These are phyloP conservation scores for Semnornis frantzii DNA, from an alignment of 2,113 vertebrate genomes.

Conservation along the genomic window DNA sequence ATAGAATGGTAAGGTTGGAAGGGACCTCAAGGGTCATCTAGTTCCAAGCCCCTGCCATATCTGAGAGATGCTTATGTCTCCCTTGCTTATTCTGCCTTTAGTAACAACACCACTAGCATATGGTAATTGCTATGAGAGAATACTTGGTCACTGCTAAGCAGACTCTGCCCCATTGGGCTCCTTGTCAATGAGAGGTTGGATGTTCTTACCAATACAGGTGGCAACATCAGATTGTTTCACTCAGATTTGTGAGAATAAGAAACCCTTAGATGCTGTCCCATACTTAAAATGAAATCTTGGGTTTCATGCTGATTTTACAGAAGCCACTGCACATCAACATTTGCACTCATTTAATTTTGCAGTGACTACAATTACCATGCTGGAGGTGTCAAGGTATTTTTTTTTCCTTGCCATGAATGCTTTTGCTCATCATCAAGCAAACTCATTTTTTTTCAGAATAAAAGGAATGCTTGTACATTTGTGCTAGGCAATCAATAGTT, in stretches of 20 bases:
- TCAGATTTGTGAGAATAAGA: neutral
- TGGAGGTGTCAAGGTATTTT: slow-evolving; percentile 17
- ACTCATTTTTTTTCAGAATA: slow-evolving; percentile 72
- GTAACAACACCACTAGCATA: neutral
- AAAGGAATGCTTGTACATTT: slow-evolving; percentile 37
- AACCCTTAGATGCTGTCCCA: slow-evolving; percentile 19
- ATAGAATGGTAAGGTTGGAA: no score
- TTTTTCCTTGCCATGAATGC: slow-evolving; percentile 19
- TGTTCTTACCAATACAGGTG: slow-evolving; percentile 28
- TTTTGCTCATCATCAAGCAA: slow-evolving; percentile 22
- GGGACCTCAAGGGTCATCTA: no score
- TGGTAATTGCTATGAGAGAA: neutral
- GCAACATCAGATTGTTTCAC: slow-evolving; percentile 47
- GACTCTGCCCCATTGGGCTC: neutral
- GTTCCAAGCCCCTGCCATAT: no score
- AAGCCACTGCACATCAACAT: slow-evolving; percentile 40
- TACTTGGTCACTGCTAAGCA: neutral
- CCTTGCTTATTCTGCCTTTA: neutral
- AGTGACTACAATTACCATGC: slow-evolving; percentile 60
- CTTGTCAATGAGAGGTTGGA: neutral
- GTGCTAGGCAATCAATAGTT: slow-evolving; percentile 63
- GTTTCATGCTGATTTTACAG: slow-evolving; percentile 63
- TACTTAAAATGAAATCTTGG: slow-evolving; percentile 53
- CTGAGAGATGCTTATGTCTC: neutral
- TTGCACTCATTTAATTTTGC: slow-evolving; percentile 61